Percentiles rank a stretch among this genome's conserved stretches.
These are phyloP conservation scores for Drosophila mimica DNA, from an alignment of 2,888 invertebrate genomes.

Conservation along the genomic window DNA sequence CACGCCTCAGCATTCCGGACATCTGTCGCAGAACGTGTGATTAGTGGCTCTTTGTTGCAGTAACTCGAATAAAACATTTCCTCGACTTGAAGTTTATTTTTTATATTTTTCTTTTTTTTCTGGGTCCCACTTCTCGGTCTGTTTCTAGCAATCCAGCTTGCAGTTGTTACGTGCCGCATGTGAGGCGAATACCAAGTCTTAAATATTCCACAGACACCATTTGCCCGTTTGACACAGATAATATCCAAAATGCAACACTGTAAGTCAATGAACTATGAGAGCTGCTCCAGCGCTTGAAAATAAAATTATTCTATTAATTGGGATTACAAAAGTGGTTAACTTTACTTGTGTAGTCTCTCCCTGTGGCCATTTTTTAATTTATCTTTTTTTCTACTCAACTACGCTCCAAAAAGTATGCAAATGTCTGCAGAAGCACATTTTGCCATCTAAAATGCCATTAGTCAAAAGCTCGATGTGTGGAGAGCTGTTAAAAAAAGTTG, in stretches of 20 bases:
- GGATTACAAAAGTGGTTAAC: constrained; percentile 38
- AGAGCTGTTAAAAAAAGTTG: constrained; percentile 41
- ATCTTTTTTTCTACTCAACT: constrained; percentile 6
- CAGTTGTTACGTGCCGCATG: constrained; percentile 62
- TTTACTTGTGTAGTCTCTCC: constrained; percentile 16
- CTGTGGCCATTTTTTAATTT: constrained; percentile 46
- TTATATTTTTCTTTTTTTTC: neutral
- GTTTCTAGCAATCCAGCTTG: constrained; percentile 44
- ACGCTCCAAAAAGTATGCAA: constrained; percentile 55
- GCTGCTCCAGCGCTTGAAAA: constrained; percentile 4
- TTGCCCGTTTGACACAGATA: neutral
- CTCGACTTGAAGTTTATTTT: neutral
- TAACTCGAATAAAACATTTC: constrained; percentile 10
- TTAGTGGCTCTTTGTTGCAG: constrained; percentile 39
- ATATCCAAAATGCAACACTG: neutral
- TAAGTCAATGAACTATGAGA: constrained; percentile 44
- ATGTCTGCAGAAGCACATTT: constrained; percentile 72
- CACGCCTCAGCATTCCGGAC: constrained; percentile 21
- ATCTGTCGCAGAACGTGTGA: constrained; percentile 18
- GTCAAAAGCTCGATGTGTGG: constrained; percentile 49
- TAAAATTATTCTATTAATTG: constrained; percentile 42
- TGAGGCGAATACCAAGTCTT: constrained; percentile 13
- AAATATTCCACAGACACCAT: constrained; percentile 8
- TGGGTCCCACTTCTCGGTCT: neutral
- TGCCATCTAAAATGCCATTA: constrained; percentile 66